Percentiles rank a stretch among this genome's conserved stretches.
Evolutionary conservation across 92 coral and sea anemone species (phyloP).

Genomic region (Umimayanthus chanpuru): DNA sequence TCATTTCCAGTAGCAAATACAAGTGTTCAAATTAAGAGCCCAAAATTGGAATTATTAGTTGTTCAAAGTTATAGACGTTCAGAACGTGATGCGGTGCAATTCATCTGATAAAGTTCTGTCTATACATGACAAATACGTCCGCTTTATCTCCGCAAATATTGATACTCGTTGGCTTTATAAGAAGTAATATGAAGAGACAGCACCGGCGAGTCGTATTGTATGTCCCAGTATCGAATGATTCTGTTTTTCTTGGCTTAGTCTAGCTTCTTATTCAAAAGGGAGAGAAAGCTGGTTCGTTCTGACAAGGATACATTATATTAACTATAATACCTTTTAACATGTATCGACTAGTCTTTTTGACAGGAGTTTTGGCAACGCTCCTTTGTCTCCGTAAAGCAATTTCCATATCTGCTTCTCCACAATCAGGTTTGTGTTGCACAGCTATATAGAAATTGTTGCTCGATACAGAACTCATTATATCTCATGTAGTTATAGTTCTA

Average conservation of each 20-base stretch:
- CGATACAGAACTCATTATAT: neutral
- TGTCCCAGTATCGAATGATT: neutral
- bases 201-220: neutral
- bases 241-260: neutral
- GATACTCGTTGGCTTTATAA: neutral
- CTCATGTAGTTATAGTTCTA: neutral
- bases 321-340: neutral
- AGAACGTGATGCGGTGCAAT: neutral
- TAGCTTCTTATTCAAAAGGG: neutral
- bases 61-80: neutral
- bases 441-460: neutral
- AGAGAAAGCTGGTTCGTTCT: neutral
- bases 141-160: constrained; percentile 37
- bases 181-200: constrained; percentile 27
- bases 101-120: constrained; percentile 27
- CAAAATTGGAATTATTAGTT: neutral
- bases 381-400: constrained; percentile 9
- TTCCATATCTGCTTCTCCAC: neutral
- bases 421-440: neutral
- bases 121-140: neutral
- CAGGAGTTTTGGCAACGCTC: neutral
- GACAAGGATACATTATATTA: neutral
- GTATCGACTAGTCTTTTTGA: neutral
- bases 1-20: neutral
- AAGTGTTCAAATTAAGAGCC: neutral